Evolutionary conservation across 2,888 invertebrate species (phyloP).

Genomic region (Drosophila paramelanica): DNA sequence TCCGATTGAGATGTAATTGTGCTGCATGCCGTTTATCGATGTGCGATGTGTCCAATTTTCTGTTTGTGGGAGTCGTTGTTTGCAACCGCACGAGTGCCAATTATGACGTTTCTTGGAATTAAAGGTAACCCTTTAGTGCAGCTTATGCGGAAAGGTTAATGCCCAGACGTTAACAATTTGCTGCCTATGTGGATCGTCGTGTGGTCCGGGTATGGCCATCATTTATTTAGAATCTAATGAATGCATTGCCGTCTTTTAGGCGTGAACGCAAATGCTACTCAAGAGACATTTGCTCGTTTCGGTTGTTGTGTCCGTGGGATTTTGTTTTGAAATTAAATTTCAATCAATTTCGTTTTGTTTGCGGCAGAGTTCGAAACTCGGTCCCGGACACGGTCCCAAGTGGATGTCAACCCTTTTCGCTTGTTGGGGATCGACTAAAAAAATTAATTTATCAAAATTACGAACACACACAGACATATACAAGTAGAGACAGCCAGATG

Average conservation of each 20-base stretch:
- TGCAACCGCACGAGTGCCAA: conserved; percentile 56
- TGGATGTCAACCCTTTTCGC: conserved; percentile 75
- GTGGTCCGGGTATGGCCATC: background rate
- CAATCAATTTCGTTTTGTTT: conserved; percentile 69
- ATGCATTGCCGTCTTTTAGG: conserved; percentile 33
- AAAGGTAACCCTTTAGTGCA: conserved; percentile 33
- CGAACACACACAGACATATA: conserved; percentile 39
- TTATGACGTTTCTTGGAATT: conserved; percentile 69
- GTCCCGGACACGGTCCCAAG: conserved; percentile 55
- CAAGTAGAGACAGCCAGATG: conserved; percentile 48
- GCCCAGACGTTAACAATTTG: background rate
- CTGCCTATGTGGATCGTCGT: background rate
- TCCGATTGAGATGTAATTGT: conserved; percentile 35
- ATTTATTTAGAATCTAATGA: conserved; percentile 42
- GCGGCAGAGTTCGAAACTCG: conserved; percentile 18
- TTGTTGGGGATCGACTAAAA: conserved; percentile 54
- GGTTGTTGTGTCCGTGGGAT: conserved; percentile 19
- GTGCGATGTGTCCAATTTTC: conserved; percentile 31
- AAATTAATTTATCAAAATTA: conserved; percentile 83
- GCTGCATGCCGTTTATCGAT: conserved; percentile 1
- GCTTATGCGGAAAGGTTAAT: background rate
- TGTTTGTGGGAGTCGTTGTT: conserved; percentile 37
- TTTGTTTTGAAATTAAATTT: conserved; percentile 73
- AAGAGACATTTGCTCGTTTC: conserved; percentile 44
- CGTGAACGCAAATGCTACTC: conserved; percentile 65